Percentiles rank a stretch among this genome's conserved stretches.
Evolutionary conservation across 2,888 invertebrate genomes (phyloP).

Genomic region (Teinopalpus imperialis): DNA sequence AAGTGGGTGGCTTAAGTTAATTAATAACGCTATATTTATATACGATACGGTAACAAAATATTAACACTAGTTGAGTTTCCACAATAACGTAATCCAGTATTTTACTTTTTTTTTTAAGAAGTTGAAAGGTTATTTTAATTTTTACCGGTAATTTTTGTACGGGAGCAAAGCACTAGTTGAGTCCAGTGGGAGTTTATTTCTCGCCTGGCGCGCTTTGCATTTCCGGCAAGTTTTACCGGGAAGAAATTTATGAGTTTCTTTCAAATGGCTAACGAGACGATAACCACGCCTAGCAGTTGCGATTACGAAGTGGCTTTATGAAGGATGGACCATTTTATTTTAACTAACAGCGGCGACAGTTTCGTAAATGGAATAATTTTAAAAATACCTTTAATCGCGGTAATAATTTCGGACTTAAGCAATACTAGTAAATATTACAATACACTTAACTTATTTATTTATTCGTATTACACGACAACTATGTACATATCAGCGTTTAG

Average conservation of each 20-base stretch:
- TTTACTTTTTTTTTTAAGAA: background rate
- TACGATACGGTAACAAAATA: too few relatives aligned
- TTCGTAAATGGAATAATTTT: constrained; percentile 17
- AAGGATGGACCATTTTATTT: constrained; percentile 19
- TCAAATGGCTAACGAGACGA: constrained; percentile 18
- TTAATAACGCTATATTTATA: too few relatives aligned
- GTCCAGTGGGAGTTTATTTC: constrained; percentile 23
- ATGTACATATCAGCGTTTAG: too few relatives aligned
- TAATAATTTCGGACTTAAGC: background rate
- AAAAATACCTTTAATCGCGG: constrained; percentile 7
- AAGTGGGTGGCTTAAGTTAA: too few relatives aligned
- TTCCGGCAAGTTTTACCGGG: constrained; percentile 21
- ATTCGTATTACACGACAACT: too few relatives aligned
- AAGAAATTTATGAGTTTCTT: constrained; percentile 23
- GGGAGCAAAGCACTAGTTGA: constrained; percentile 14
- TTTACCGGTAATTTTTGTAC: constrained; percentile 19
- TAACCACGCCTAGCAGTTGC: background rate
- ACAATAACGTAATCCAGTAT: too few relatives aligned
- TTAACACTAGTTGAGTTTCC: too few relatives aligned
- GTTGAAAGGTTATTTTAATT: background rate
- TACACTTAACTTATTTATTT: too few relatives aligned
- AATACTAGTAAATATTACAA: too few relatives aligned
- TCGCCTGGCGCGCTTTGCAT: constrained; percentile 18
- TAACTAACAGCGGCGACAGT: constrained; percentile 12
- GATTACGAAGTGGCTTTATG: constrained; percentile 1